Conservation (phyloP, 2,888 invertebrate species). For the Eristalis intricaria region DNA sequence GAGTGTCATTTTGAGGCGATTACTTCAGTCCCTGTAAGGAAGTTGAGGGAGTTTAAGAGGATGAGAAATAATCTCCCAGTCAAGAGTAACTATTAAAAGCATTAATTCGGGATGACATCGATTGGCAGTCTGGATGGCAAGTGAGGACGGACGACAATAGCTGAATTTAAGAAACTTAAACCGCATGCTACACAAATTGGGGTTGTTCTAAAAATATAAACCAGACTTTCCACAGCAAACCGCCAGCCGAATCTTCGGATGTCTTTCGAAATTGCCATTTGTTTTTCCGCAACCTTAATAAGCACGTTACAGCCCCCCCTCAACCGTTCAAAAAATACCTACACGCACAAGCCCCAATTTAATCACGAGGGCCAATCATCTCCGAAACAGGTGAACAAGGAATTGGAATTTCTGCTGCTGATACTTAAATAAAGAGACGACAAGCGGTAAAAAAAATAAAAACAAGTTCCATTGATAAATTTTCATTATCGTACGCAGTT, state of each 20-base stretch:
- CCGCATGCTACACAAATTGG: not conserved
- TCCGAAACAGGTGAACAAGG: conserved; percentile 20
- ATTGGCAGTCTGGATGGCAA: too few species aligned
- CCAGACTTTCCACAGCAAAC: not conserved
- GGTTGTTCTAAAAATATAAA: not conserved
- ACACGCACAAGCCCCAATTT: not conserved
- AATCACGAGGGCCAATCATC: conserved; percentile 11
- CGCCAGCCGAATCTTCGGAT: not conserved
- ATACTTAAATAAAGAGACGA: not conserved
- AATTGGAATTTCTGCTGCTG: conserved; percentile 12
- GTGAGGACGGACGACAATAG: not conserved
- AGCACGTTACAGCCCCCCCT: not conserved
- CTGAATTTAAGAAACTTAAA: not conserved
- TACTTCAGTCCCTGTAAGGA: not conserved
- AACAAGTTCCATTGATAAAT: conserved; percentile 52
- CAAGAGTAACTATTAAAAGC: too few species aligned
- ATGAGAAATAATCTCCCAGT: too few species aligned
- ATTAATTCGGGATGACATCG: too few species aligned
- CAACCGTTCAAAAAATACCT: not conserved
- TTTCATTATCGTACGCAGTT: conserved; percentile 43
- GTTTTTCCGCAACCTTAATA: conserved; percentile 7
- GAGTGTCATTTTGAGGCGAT: not conserved
- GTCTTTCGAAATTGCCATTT: not conserved
- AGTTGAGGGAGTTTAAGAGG: not conserved
- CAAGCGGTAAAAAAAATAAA: not conserved